Conservation (phyloP, 1,140 invertebrate species). For the Lithobius niger region DNA sequence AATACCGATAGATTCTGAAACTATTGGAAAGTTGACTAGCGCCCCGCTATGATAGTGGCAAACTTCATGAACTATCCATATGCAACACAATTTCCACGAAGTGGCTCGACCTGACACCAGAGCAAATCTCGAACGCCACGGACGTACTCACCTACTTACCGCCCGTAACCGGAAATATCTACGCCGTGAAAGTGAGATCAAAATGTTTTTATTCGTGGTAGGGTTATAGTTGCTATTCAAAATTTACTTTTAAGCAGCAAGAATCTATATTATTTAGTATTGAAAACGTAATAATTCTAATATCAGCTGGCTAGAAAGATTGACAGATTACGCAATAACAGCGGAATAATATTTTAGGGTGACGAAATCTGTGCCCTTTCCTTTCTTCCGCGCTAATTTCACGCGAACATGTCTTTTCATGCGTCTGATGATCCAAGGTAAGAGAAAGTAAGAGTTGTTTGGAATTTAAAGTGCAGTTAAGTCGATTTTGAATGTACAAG, state of each 20-base stretch:
- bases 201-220: too few relatives aligned
- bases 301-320: not conserved
- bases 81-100: too few relatives aligned
- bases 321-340: not conserved
- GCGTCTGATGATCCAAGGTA: conserved; percentile 8
- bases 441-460: not conserved
- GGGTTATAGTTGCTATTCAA: not conserved
- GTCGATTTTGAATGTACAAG: not conserved
- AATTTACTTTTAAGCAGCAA: not conserved
- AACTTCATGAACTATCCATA: too few relatives aligned
- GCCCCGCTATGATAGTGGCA: too few relatives aligned
- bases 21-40: too few relatives aligned
- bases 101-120: too few relatives aligned
- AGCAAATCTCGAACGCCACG: too few relatives aligned
- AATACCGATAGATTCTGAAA: too few relatives aligned
- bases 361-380: conserved; percentile 1
- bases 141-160: not conserved
- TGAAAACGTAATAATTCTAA: not conserved
- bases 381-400: conserved; percentile 8
- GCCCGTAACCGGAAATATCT: not conserved
- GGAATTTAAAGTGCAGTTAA: not conserved
- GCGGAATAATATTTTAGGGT: not conserved
- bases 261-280: not conserved
- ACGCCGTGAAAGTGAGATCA: not conserved
- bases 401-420: conserved; percentile 7